These are phyloP conservation scores for Leptopilina clavipes DNA, from an alignment of 1,140 invertebrate species.

Conservation along the genomic window DNA sequence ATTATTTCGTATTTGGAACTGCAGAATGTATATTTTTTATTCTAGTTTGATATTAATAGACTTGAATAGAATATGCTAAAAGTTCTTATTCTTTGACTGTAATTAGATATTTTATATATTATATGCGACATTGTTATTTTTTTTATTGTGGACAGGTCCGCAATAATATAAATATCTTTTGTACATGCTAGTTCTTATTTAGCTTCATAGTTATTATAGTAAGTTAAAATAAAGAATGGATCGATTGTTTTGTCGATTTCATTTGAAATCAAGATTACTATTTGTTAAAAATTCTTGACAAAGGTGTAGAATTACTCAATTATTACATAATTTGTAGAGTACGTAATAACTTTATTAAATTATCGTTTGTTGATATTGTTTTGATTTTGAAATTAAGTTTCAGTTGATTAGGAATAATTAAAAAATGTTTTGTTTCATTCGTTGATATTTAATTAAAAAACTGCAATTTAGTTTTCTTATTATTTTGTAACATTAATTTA, in stretches of 20 bases:
- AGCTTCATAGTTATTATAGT: conserved; percentile 50
- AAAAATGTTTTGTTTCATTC: neutral
- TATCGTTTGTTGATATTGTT: neutral
- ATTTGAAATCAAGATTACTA: conserved; percentile 58
- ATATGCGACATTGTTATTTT: conserved; percentile 53
- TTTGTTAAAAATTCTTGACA: conserved; percentile 38
- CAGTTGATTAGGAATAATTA: neutral
- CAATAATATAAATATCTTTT: conserved; percentile 57
- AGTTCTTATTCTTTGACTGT: conserved; percentile 41
- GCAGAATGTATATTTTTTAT: conserved; percentile 41
- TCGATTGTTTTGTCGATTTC: conserved; percentile 46
- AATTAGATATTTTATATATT: conserved; percentile 52
- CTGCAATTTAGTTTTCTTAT: neutral
- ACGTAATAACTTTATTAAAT: conserved; percentile 35
- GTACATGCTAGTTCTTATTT: conserved; percentile 56
- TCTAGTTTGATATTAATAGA: conserved; percentile 41
- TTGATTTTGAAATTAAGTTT: neutral
- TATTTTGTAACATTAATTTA: neutral
- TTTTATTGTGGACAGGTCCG: conserved; percentile 60
- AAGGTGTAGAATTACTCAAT: conserved; percentile 39
- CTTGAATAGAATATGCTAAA: conserved; percentile 38
- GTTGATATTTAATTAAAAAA: neutral
- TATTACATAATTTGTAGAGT: conserved; percentile 20
- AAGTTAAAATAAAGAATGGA: conserved; percentile 58
- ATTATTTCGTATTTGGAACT: conserved; percentile 41